Evolutionary conservation across 92 coral and sea anemone genomes (phyloP).

Genomic region (Porites evermanni): DNA sequence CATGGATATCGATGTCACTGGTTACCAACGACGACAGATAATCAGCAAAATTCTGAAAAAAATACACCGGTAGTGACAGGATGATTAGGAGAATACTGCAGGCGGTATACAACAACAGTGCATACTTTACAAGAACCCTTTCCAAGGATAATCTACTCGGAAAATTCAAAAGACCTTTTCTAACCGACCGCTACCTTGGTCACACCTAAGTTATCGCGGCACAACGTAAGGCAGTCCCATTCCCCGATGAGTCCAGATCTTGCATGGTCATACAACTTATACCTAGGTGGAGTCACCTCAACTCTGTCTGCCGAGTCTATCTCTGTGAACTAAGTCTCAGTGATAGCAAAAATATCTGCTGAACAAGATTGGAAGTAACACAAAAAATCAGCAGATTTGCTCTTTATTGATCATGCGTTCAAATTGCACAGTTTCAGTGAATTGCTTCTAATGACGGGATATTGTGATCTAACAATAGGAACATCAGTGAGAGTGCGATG

Average conservation of each 20-base stretch:
- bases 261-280: conserved; percentile 56
- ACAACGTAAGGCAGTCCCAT: conserved; percentile 6
- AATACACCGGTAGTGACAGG: not conserved
- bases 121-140: conserved; percentile 41
- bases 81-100: conserved; percentile 25
- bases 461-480: not conserved
- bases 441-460: conserved; percentile 14
- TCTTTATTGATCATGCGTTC: conserved; percentile 62
- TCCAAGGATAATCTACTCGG: conserved; percentile 61
- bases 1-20: not conserved
- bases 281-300: conserved; percentile 46
- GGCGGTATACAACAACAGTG: conserved; percentile 43
- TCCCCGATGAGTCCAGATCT: conserved; percentile 9
- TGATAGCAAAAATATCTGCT: conserved; percentile 55
- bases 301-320: conserved; percentile 48
- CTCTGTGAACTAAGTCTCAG: conserved; percentile 1
- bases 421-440: conserved; percentile 46
- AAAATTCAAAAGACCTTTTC: conserved; percentile 60
- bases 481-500: conserved; percentile 34
- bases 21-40: not conserved
- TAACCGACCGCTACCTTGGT: not conserved
- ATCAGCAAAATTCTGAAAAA: not conserved
- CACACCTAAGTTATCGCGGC: conserved; percentile 37
- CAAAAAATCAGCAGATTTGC: conserved; percentile 64
- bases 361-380: conserved; percentile 39